A percentile compares a stretch with the other conserved stretches of the same genome.
Conservation (phyloP, 2,113 vertebrate genomes). For the Carollia perspicillata region DNA sequence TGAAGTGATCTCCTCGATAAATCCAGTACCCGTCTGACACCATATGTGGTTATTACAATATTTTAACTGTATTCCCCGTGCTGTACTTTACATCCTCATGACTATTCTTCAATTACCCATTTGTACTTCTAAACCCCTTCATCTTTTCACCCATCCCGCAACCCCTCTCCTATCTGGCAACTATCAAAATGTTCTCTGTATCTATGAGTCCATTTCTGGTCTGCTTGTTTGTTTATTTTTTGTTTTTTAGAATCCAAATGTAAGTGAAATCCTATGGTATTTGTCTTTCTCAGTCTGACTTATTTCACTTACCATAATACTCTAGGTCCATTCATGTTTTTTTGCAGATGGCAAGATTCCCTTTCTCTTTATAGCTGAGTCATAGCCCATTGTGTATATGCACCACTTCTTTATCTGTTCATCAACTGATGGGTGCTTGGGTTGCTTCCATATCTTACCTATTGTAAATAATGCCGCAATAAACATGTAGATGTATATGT, state of each 20-base stretch:
- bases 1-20: background rate
- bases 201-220: too few species aligned
- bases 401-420: background rate
- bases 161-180: background rate
- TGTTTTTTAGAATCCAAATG: too few species aligned
- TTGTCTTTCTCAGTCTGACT: background rate
- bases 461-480: background rate
- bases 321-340: background rate
- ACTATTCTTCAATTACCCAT: background rate
- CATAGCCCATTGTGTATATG: background rate
- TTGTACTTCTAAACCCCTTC: background rate
- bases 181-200: background rate
- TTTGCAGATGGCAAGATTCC: background rate
- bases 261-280: background rate
- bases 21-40: background rate
- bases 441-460: background rate
- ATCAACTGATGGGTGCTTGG: background rate
- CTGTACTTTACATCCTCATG: background rate
- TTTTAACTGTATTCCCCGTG: background rate
- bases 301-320: background rate
- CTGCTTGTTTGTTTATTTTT: too few species aligned
- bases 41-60: background rate
- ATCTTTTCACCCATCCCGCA: background rate
- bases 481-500: background rate
- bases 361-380: background rate